These are phyloP conservation scores for Lysiphlebus fabarum DNA, from an alignment of 1,140 invertebrate genomes.

Conservation along the genomic window DNA sequence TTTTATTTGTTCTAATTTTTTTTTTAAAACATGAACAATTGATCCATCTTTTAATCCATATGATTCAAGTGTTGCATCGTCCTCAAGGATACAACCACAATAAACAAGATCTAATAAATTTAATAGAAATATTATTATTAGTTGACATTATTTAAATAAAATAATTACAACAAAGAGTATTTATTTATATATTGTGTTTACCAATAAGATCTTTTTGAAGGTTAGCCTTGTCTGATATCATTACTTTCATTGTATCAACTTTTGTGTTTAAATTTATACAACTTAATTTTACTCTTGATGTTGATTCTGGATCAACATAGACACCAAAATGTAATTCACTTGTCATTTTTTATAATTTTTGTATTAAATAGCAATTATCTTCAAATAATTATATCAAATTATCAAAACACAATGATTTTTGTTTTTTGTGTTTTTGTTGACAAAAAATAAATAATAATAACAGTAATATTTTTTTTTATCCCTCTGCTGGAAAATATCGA, in stretches of 20 bases:
- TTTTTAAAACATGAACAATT: constrained; percentile 57
- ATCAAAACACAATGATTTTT: no score
- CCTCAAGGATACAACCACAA: constrained; percentile 56
- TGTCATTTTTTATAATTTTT: constrained; percentile 31
- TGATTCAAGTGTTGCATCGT: constrained; percentile 52
- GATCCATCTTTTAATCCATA: constrained; percentile 56
- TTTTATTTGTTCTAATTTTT: constrained; percentile 41
- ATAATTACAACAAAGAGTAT: constrained; percentile 13
- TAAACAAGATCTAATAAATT: constrained; percentile 55
- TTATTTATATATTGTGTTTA: constrained; percentile 33
- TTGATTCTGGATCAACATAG: constrained; percentile 39
- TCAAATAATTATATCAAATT: no score
- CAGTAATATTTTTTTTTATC: no score
- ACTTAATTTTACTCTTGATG: constrained; percentile 51
- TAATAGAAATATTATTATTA: constrained; percentile 23
- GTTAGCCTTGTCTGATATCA: constrained; percentile 49
- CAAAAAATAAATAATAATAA: no score
- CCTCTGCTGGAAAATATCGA: no score
- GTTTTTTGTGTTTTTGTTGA: no score
- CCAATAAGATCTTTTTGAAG: constrained; percentile 52
- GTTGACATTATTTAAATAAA: constrained; percentile 16
- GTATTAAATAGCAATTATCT: no score
- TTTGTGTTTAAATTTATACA: constrained; percentile 57
- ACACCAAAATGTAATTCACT: constrained; percentile 44
- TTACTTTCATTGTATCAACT: constrained; percentile 50